A percentile compares a stretch with the other conserved stretches of the same genome.
phyloP scores from a whole-genome alignment of 2,113 vertebrate genomes.

The Benitochromis conjunctus region DNA sequence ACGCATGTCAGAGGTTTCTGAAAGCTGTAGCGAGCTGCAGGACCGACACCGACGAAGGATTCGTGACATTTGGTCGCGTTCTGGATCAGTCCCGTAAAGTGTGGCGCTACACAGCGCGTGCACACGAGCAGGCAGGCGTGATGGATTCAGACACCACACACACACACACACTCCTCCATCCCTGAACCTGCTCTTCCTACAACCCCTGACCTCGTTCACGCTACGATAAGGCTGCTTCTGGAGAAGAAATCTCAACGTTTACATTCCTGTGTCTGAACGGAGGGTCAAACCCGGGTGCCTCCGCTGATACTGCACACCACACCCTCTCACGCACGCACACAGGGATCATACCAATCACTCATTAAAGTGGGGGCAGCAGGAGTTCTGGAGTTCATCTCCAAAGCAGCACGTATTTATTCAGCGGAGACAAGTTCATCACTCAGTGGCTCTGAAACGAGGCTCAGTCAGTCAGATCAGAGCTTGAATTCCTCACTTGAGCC shows the following conservation, averaged over 20 bases:
- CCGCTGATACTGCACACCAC: slow-evolving; percentile 18
- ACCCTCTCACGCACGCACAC: background rate
- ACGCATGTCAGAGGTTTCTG: background rate
- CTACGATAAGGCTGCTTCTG: background rate
- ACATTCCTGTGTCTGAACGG: slow-evolving; percentile 37
- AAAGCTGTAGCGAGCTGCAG: background rate
- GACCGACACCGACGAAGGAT: background rate
- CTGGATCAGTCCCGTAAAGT: background rate
- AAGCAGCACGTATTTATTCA: background rate
- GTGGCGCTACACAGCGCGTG: background rate
- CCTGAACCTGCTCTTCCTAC: background rate
- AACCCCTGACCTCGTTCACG: background rate
- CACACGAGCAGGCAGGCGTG: background rate
- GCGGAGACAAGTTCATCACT: background rate
- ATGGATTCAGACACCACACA: background rate
- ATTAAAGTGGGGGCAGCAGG: background rate
- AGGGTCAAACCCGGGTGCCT: slow-evolving; percentile 16
- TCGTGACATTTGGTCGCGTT: background rate
- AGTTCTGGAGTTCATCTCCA: background rate
- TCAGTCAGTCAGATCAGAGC: background rate
- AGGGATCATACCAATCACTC: slow-evolving; percentile 16
- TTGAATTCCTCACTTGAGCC: background rate
- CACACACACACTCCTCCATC: background rate
- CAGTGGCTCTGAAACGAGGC: background rate
- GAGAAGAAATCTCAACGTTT: slow-evolving; percentile 48